phyloP scores from a whole-genome alignment of 2,797 vertebrate species.

The Microhierax caerulescens region DNA sequence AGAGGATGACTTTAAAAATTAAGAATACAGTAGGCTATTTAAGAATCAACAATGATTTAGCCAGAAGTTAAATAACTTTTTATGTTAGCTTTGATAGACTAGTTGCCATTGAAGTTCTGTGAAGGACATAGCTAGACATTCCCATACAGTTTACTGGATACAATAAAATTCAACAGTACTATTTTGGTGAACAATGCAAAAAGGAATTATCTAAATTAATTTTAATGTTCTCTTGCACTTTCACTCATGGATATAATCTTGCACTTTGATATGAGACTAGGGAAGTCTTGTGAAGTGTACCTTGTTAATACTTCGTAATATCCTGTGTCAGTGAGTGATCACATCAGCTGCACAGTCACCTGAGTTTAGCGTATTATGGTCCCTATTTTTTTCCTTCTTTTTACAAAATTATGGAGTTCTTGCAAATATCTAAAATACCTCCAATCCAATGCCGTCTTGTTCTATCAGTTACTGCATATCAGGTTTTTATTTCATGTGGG shows the following conservation, averaged over 20 bases:
- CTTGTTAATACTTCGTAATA: neutral
- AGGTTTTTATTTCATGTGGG: neutral
- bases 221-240: neutral
- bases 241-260: neutral
- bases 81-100: neutral
- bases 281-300: neutral
- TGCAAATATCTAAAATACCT: neutral
- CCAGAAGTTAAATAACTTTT: neutral
- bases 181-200: neutral
- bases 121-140: neutral
- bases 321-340: neutral
- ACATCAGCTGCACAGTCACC: neutral
- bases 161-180: neutral
- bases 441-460: accelerated
- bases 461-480: neutral
- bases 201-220: neutral
- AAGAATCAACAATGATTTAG: neutral
- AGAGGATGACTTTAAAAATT: neutral
- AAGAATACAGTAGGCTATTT: neutral
- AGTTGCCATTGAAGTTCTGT: neutral
- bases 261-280: neutral
- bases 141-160: neutral
- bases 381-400: neutral
- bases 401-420: neutral
- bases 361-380: neutral